Evolutionary conservation across 2,888 invertebrate species (phyloP).

Genomic region (Cantharis rufa): DNA sequence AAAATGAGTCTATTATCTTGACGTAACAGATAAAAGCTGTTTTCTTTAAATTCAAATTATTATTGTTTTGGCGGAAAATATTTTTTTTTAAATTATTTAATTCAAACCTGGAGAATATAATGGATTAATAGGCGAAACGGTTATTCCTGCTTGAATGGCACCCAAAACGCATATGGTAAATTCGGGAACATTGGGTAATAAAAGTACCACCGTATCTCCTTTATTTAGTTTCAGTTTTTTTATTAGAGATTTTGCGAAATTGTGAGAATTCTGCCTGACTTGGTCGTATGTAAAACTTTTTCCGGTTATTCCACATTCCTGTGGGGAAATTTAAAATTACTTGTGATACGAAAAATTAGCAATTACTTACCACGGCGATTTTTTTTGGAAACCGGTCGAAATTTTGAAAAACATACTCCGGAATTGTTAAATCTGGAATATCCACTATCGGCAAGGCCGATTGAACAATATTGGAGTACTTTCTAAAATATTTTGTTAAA

Average conservation of each 20-base stretch:
- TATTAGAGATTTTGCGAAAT: conserved; percentile 61
- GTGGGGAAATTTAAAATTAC: conserved; percentile 43
- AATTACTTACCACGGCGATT: conserved; percentile 64
- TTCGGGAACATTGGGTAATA: conserved; percentile 79
- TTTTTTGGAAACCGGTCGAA: conserved; percentile 60
- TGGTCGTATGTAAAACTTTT: conserved; percentile 73
- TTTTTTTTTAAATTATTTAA: not conserved
- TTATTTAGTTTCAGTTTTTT: conserved; percentile 66
- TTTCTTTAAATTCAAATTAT: not conserved
- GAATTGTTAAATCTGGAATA: conserved; percentile 60
- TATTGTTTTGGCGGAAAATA: not conserved
- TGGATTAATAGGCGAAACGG: conserved; percentile 75
- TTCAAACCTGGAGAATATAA: conserved; percentile 59
- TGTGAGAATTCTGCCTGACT: conserved; percentile 65
- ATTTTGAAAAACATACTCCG: conserved; percentile 62
- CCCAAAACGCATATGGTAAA: conserved; percentile 69
- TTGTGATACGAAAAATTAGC: not conserved
- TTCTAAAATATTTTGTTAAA: not conserved
- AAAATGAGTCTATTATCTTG: not conserved
- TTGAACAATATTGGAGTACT: conserved; percentile 38
- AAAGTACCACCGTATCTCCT: conserved; percentile 70
- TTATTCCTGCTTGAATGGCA: conserved; percentile 68
- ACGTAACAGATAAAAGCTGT: not conserved
- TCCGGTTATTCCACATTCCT: conserved; percentile 76
- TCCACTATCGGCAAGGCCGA: conserved; percentile 60